These are phyloP conservation scores for Pipra filicauda DNA, from an alignment of 2,113 vertebrate species.

Conservation along the genomic window DNA sequence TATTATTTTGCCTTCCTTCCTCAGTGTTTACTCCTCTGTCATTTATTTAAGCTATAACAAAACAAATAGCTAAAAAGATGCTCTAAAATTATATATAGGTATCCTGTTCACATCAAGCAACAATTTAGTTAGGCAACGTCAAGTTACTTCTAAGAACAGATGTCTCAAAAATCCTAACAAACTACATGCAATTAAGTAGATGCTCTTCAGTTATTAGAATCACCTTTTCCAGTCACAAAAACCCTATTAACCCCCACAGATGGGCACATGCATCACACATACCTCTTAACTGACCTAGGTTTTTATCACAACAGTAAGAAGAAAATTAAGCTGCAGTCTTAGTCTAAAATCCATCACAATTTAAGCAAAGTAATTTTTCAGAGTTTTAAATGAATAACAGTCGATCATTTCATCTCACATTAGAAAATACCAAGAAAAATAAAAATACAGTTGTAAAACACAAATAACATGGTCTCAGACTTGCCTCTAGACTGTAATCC, in stretches of 20 bases:
- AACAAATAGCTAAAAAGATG: not conserved
- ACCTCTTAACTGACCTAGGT: not conserved
- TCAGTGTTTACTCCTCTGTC: not conserved
- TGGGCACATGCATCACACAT: not conserved
- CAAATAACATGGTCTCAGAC: not conserved
- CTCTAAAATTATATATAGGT: not conserved
- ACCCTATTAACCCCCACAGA: not conserved
- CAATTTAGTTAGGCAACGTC: not conserved
- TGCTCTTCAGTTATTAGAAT: not conserved
- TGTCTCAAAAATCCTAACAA: not conserved
- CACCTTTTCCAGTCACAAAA: not conserved
- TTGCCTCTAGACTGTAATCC: conserved; percentile 88
- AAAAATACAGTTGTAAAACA: not conserved
- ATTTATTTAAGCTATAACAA: not conserved
- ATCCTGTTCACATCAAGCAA: not conserved
- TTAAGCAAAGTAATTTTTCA: not conserved
- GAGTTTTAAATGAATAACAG: not conserved
- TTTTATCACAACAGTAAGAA: not conserved
- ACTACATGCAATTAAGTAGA: not conserved
- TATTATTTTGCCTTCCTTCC: not conserved
- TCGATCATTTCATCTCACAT: not conserved
- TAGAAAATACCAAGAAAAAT: not conserved
- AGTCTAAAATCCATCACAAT: not conserved
- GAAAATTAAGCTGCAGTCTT: not conserved
- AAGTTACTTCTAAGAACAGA: not conserved